Evolutionary conservation across 2,113 vertebrate genomes (phyloP).

Genomic region (Athene noctua): DNA sequence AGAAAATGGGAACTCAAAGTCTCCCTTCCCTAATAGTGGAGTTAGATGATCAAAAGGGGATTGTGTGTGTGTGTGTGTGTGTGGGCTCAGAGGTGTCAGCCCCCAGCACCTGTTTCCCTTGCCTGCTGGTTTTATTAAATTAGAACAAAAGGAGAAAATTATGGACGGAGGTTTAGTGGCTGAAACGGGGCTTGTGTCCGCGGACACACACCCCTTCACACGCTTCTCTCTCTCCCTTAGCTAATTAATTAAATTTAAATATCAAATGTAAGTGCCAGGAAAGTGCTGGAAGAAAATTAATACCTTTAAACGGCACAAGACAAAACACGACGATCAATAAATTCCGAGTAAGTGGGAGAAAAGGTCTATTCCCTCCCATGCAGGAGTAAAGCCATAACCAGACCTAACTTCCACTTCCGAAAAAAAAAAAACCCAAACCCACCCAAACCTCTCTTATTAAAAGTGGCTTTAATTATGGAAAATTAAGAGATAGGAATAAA

Average conservation of each 20-base stretch:
- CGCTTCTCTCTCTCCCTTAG: background rate
- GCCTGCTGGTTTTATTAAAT: constrained; percentile 45
- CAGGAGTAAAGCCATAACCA: background rate
- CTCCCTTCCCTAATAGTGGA: background rate
- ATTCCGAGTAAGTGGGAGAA: background rate
- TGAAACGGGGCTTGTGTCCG: background rate
- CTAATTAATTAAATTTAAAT: constrained; percentile 56
- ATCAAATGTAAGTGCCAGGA: background rate
- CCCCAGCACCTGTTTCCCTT: constrained; percentile 18
- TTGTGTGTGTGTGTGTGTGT: background rate
- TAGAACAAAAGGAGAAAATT: constrained; percentile 50
- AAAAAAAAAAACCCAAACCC: background rate
- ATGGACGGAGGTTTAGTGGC: background rate
- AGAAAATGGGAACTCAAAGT: constrained; percentile 29
- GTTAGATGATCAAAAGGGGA: background rate
- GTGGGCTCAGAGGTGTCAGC: background rate
- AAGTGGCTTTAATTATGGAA: background rate
- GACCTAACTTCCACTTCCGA: background rate
- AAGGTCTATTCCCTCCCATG: background rate
- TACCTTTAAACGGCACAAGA: background rate
- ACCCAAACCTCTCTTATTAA: background rate
- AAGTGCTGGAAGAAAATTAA: constrained; percentile 28
- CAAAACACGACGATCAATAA: background rate
- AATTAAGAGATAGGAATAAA: background rate
- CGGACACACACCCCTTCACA: background rate